Evolutionary conservation across 1,140 invertebrate genomes (phyloP).

Genomic region (Rhysida immarginata): DNA sequence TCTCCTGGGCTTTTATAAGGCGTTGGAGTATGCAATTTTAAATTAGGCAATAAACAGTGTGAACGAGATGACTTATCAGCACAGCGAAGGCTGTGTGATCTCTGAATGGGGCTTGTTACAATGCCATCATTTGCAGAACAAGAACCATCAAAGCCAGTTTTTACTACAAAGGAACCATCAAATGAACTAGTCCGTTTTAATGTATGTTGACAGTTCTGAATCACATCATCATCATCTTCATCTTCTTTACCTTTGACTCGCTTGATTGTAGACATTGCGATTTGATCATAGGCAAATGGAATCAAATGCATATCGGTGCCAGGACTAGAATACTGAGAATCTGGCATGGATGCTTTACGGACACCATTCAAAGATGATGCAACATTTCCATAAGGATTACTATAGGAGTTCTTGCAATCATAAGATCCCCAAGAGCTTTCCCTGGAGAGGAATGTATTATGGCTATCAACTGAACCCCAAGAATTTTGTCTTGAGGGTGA

Average conservation of each 20-base stretch:
- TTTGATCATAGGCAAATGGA: slow-evolving; percentile 20
- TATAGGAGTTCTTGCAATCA: slow-evolving; percentile 30
- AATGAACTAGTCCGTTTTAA: slow-evolving; percentile 16
- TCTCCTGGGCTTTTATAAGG: slow-evolving; percentile 9
- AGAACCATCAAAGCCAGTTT: neutral
- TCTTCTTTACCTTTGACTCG: slow-evolving; percentile 18
- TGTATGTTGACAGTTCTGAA: slow-evolving; percentile 28
- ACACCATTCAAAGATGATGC: too few species aligned
- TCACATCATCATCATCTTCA: neutral
- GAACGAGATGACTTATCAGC: slow-evolving; percentile 18
- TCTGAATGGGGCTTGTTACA: slow-evolving; percentile 11
- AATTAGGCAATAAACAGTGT: slow-evolving; percentile 11
- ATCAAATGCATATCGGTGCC: slow-evolving; percentile 6
- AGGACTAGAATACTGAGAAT: slow-evolving; percentile 8
- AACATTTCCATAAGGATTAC: slow-evolving; percentile 13
- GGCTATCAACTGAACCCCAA: slow-evolving; percentile 54
- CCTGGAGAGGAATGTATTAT: slow-evolving; percentile 37
- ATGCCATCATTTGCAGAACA: neutral
- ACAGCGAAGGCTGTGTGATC: slow-evolving; percentile 21
- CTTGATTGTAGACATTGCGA: slow-evolving; percentile 23
- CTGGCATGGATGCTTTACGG: slow-evolving; percentile 11
- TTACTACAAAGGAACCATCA: slow-evolving; percentile 14
- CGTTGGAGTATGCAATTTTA: slow-evolving; percentile 7
- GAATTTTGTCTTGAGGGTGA: slow-evolving; percentile 55
- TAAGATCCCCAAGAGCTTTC: slow-evolving; percentile 60